Base-by-base conservation (phyloP, 2,113 vertebrate genomes). In the Tupaia chinensis region DNA sequence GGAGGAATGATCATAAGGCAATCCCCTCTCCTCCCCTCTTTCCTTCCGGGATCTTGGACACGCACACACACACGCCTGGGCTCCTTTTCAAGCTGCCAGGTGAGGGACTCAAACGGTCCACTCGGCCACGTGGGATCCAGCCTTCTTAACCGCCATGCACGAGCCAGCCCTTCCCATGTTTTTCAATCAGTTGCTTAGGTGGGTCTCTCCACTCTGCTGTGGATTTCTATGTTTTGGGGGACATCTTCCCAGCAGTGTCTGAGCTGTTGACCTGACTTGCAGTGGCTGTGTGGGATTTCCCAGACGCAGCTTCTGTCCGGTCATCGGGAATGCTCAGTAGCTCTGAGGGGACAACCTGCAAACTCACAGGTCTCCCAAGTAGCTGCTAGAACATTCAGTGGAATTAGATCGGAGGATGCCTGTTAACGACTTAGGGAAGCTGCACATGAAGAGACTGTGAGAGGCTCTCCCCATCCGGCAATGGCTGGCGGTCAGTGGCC, bases 301-400 rank as follows among this genome's bases (percentile, higher is more conserved):
- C 4, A 19, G 22, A 12, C 10, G 7, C 16, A 10, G 19, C 12
- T 14, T 34, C 86, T 72, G 66, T n/a, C 81, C 11, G 1, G 70
- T 25, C 16, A 76, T 83, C 78, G 81, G 5, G 72, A 89, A 82
- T 56, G 13, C 72, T 72, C 65, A 87, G 86, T 53, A 69, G 85
- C 53, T 76, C 53, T 77, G 82, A 60, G 66, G 54, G 25, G 87
- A 79, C 65, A 66, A 68, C 70, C 68, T 87, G 32, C 20, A 34
- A 69, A 81, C 13, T 65, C 95, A 74, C 8, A 74, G 58, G 69
- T 93, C 83, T 91, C 92, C 61, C 29, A 72, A 61, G 79, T 9
- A 72, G 63, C 65, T 94, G 66, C 89, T 56, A 65, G 86, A 95
- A 95, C 13, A 61, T 34, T 23, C 32, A 91, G 13, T 87, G 34